phyloP scores from a whole-genome alignment of 2,113 vertebrate species.

The Scortum barcoo region DNA sequence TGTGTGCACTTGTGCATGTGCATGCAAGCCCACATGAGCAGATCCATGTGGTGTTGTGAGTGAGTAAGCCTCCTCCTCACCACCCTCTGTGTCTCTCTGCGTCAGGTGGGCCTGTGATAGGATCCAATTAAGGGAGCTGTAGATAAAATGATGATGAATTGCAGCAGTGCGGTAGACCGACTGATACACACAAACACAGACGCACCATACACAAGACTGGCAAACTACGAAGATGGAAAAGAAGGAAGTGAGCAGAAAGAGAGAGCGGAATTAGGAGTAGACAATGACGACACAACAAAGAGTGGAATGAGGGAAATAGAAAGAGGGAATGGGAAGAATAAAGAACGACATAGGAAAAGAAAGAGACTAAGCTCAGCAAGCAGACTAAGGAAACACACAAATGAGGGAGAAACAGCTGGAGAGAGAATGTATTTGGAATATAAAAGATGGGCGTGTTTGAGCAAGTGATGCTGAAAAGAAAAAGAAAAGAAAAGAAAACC shows the following conservation, averaged over 20 bases:
- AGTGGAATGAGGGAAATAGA: slow-evolving; percentile 33
- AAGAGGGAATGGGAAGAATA: slow-evolving; percentile 23
- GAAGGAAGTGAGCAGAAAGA: slow-evolving; percentile 40
- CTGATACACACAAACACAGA: slow-evolving; percentile 43
- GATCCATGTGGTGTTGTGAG: slow-evolving; percentile 14
- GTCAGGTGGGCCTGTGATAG: slow-evolving; percentile 88
- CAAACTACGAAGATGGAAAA: slow-evolving; percentile 17
- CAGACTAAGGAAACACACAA: slow-evolving; percentile 52
- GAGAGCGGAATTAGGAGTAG: slow-evolving; percentile 45
- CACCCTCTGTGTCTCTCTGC: slow-evolving; percentile 26
- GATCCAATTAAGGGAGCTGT: slow-evolving; percentile 91
- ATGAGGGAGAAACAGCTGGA: slow-evolving; percentile 53
- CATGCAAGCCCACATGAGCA: background rate
- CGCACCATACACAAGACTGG: slow-evolving; percentile 3
- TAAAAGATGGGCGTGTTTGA: slow-evolving; percentile 54
- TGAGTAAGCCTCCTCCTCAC: slow-evolving; percentile 19
- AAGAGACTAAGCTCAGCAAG: slow-evolving; percentile 21
- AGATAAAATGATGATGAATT: slow-evolving; percentile 93
- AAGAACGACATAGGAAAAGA: slow-evolving; percentile 20
- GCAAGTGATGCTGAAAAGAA: slow-evolving; percentile 41
- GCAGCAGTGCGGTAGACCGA: slow-evolving; percentile 82
- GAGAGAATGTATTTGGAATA: slow-evolving; percentile 40
- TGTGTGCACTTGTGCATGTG: background rate
- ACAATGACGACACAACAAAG: slow-evolving; percentile 56
- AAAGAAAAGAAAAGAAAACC: slow-evolving; percentile 44